Base-by-base conservation (phyloP, 1,140 invertebrate genomes). In the Heliconius congener region DNA sequence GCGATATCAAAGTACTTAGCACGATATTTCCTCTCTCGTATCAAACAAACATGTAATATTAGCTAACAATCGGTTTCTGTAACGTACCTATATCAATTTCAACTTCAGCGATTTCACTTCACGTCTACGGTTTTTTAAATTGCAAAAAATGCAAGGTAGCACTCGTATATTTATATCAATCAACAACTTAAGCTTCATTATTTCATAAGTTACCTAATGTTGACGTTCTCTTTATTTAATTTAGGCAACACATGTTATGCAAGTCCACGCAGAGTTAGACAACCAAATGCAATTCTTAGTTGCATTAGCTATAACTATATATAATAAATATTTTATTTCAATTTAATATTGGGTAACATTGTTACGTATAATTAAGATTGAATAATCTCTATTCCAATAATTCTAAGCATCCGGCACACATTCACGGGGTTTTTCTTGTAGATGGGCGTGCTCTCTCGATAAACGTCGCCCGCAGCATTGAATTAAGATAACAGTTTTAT, bases 401-500 rank as follows among this genome's bases (percentile, higher is more conserved):
- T 70, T 70, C 42, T 76, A 73, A 52, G 57, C 50, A 39, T 57
- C 78, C 73, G 78, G 71, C 66, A 81, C 82, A 79, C 76, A 78
- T 81, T 81, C 81, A 71, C 81, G 60, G 50, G 19, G 76, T 83
- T 86, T 81, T 75, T 79, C 79, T 81, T 82, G 70, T 85, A 85
- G 86, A 84, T 82, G 83, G 78, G 85, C 77, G 80, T 84, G 83
- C 87, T 85, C 85, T 85, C 85, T 86, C 88, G 81, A 88, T 90
- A 88, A 86, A 85, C 79, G 78, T 82, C 77, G 83, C 85, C 80
- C 84, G 83, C 83, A 82, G 85, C 82, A 83, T 87, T 84, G 85
- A 90, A 91, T 92, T 90, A 90, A 92, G 88, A 92, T 91, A 91
- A 90, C 85, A 85, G 73, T 87, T 91, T 89, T 91, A 92, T 88